Base-by-base conservation (phyloP, 1,140 invertebrate genomes). In the Meloidogyne floridensis region DNA sequence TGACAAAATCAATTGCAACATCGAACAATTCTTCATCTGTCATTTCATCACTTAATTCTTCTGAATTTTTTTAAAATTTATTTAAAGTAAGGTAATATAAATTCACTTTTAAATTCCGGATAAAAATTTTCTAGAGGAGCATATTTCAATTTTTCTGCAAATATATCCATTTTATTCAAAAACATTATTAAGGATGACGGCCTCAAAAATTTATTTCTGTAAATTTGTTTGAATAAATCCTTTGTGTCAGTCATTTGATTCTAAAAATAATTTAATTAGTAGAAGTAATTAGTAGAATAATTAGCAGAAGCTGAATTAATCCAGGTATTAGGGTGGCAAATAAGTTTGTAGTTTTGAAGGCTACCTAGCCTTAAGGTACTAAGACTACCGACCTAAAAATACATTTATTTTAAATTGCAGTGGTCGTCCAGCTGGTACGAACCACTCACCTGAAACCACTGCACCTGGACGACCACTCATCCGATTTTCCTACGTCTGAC, bases 81-180 rank as follows among this genome's bases (percentile, higher is more conserved):
- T 20, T 71, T 71, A 20, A 18, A 7, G 3, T 6, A 42, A 18
- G 13, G 13, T 15, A n/a, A 73, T 13, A n/a, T 73, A 13, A 73
- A 47, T 32, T 54, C 6, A 51, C 72, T 74, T 74, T 54, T 51
- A 74, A 77, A 42, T 20, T 42, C 70, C 5, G 74, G 59, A 65
- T 65, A 65, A 6, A n/a, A 65, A 65, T 80, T 51, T 43, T 81
- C 18, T 2, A 81, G 15, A 11, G 75, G 80, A 13, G 43, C 69
- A 43, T 80, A 70, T 15, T 32, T 56, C 15, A 81, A 3, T 72
- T 81, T 81, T 54, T 81, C 72, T 0, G 77, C 77, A 47, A 79
- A 79, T 13, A 79, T 79, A 20, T 79, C 81, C 53, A n/a, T 82
- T 73, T 82, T 82, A 51, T 82, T 82, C n/a, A 82, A 56, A 43